These are phyloP conservation scores for Peromyscus eremicus DNA, from an alignment of 2,797 vertebrate genomes.

Conservation along the genomic window DNA sequence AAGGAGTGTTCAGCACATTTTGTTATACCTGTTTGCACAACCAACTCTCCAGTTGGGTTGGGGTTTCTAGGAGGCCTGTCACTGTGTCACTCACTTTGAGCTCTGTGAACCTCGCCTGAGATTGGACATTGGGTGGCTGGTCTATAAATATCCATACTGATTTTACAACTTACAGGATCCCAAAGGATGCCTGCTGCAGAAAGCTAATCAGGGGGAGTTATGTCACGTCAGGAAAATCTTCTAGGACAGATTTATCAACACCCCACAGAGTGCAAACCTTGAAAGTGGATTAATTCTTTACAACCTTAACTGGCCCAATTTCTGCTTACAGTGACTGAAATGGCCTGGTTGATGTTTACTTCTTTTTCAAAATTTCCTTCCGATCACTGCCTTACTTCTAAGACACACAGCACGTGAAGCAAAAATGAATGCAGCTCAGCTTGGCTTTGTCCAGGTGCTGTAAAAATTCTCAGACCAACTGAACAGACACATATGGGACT, in stretches of 20 bases:
- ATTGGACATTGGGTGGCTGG: not conserved
- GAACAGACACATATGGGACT: not conserved
- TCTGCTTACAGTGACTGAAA: not conserved
- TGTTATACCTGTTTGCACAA: too few species aligned
- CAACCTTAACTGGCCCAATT: not conserved
- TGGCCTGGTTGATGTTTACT: not conserved
- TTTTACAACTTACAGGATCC: not conserved
- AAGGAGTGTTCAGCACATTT: not conserved
- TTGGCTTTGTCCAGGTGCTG: not conserved
- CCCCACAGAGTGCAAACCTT: not conserved
- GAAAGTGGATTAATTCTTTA: constrained; percentile 14
- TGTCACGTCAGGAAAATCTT: not conserved
- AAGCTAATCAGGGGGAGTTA: not conserved
- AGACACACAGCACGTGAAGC: not conserved
- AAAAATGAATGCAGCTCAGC: not conserved
- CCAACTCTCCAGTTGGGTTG: not conserved
- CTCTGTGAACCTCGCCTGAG: not conserved
- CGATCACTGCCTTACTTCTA: not conserved
- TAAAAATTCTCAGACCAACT: not conserved
- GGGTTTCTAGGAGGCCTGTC: not conserved
- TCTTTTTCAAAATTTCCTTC: not conserved
- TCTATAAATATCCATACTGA: not conserved
- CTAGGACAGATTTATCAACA: constrained; percentile 14
- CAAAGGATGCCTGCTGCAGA: not conserved
- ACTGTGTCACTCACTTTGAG: not conserved